A percentile compares a stretch with the other conserved stretches of the same genome.
Conservation (phyloP, 2,888 invertebrate species). For the Oligia fasciuncula region DNA sequence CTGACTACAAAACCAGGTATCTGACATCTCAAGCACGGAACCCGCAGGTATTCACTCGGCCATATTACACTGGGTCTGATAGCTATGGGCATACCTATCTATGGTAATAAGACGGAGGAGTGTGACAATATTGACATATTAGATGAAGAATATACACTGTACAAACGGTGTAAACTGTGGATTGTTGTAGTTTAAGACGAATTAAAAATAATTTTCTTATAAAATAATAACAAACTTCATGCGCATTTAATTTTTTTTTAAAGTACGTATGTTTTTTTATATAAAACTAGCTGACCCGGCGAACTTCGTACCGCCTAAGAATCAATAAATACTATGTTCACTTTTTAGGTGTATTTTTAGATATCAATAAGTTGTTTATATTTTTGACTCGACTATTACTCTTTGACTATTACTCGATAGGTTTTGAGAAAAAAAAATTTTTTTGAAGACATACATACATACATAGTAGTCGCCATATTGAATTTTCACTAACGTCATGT, state of each 20-base stretch:
- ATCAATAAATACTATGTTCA: no score
- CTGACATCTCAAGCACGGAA: neutral
- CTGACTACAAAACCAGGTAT: constrained; percentile 2
- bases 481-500: no score
- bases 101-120: neutral
- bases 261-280: neutral
- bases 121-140: constrained; percentile 4
- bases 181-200: neutral
- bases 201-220: neutral
- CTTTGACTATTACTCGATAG: no score
- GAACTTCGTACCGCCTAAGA: no score
- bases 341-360: no score
- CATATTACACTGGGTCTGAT: constrained; percentile 8
- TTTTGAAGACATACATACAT: no score
- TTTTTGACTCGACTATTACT: no score
- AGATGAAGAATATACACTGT: constrained; percentile 20
- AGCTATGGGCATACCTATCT: neutral
- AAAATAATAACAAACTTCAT: neutral
- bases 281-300: no score
- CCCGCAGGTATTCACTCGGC: constrained; percentile 17
- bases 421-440: no score
- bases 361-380: no score
- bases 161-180: constrained; percentile 3
- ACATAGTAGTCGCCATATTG: no score
- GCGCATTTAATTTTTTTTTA: neutral